Evolutionary conservation across 2,113 vertebrate species (phyloP).

Genomic region (Podarcis muralis): DNA sequence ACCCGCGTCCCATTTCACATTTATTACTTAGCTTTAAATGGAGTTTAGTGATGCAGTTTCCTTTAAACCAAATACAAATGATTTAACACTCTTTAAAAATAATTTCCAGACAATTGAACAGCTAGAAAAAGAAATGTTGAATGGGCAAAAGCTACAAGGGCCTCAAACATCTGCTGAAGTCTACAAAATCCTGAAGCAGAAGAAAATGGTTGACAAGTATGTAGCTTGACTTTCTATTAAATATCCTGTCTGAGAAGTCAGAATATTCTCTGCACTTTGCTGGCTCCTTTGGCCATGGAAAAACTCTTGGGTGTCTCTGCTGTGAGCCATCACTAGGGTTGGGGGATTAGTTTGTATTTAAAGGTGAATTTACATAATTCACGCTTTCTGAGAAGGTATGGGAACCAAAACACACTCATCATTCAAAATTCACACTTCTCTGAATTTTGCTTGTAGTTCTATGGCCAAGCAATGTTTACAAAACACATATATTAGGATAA

Average conservation of each 20-base stretch:
- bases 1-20: no score
- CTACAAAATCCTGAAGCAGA: conserved; percentile 75
- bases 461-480: no score
- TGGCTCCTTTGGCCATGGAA: background rate
- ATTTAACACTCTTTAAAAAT: background rate
- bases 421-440: no score
- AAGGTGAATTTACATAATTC: no score
- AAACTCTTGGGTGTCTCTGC: background rate
- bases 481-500: no score
- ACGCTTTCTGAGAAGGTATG: no score
- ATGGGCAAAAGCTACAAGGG: conserved; percentile 92
- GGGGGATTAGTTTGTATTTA: no score
- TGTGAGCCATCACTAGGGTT: background rate
- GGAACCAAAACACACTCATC: no score
- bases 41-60: background rate
- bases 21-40: background rate
- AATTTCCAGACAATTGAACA: conserved; percentile 80
- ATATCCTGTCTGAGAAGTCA: background rate
- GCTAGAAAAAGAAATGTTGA: conserved; percentile 88
- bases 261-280: background rate
- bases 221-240: conserved; percentile 43
- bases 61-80: background rate
- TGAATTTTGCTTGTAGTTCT: no score
- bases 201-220: conserved; percentile 69
- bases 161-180: conserved; percentile 79